Conservation (phyloP, 1,140 invertebrate species). For the Streblospio benedicti region DNA sequence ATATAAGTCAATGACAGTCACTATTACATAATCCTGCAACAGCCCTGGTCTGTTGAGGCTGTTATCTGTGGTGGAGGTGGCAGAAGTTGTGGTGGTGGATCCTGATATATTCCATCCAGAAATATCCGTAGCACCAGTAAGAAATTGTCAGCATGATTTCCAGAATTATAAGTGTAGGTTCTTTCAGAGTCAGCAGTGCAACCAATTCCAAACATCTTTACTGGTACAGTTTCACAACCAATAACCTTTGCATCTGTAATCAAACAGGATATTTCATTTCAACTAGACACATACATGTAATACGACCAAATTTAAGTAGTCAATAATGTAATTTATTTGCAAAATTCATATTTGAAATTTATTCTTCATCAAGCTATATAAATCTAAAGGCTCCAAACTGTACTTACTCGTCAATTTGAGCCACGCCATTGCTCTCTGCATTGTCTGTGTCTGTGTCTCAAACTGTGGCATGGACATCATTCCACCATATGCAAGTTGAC, state of each 20-base stretch:
- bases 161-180: constrained; percentile 20
- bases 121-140: constrained; percentile 18
- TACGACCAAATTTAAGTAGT: no score
- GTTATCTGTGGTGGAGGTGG: no score
- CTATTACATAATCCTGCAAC: no score
- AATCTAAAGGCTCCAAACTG: no score
- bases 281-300: neutral
- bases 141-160: constrained; percentile 18
- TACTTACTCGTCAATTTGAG: constrained; percentile 1
- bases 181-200: constrained; percentile 9
- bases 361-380: no score
- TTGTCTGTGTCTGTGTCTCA: constrained; percentile 13
- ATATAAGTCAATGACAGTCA: no score
- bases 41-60: no score
- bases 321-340: no score
- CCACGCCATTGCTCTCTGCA: constrained; percentile 14
- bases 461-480: constrained; percentile 6
- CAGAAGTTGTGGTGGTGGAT: constrained; percentile 7
- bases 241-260: constrained; percentile 10
- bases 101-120: constrained; percentile 11
- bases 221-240: constrained; percentile 13
- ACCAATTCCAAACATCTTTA: constrained; percentile 6
- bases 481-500: constrained; percentile 1
- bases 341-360: no score
- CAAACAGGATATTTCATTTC: neutral